Conservation (phyloP, 1,140 invertebrate species). For the Tetraneura akinire region DNA sequence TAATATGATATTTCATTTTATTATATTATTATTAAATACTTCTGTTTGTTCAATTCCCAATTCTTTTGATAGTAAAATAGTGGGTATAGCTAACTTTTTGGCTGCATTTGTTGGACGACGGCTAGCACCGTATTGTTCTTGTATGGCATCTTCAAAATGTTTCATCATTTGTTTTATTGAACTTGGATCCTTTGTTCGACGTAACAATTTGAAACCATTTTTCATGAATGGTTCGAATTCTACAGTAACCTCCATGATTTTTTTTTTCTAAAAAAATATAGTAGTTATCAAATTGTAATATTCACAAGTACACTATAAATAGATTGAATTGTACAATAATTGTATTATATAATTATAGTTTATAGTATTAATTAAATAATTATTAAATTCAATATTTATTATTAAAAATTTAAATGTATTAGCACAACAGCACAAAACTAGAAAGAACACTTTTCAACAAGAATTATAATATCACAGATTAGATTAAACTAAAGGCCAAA, state of each 20-base stretch:
- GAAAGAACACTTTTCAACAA: no score
- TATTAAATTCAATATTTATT: no score
- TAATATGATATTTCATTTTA: not conserved
- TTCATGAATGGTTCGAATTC: constrained; percentile 34
- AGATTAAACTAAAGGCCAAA: no score
- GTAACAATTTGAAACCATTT: not conserved
- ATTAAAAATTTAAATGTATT: no score
- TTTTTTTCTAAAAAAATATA: no score
- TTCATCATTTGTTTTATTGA: not conserved
- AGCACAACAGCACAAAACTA: no score
- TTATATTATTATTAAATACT: not conserved
- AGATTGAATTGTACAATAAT: no score
- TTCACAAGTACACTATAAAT: no score
- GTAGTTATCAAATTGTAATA: no score
- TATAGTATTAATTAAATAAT: no score
- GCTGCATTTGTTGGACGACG: constrained; percentile 23
- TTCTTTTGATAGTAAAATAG: constrained; percentile 23
- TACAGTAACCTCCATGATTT: not conserved
- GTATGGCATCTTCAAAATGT: constrained; percentile 26
- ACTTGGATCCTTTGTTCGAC: constrained; percentile 29
- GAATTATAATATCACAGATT: no score
- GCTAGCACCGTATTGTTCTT: constrained; percentile 1
- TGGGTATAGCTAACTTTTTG: constrained; percentile 18
- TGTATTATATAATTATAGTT: no score
- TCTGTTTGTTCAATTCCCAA: constrained; percentile 30